Conservation (phyloP, 2,888 invertebrate species). For the Hyposoter dolosus region DNA sequence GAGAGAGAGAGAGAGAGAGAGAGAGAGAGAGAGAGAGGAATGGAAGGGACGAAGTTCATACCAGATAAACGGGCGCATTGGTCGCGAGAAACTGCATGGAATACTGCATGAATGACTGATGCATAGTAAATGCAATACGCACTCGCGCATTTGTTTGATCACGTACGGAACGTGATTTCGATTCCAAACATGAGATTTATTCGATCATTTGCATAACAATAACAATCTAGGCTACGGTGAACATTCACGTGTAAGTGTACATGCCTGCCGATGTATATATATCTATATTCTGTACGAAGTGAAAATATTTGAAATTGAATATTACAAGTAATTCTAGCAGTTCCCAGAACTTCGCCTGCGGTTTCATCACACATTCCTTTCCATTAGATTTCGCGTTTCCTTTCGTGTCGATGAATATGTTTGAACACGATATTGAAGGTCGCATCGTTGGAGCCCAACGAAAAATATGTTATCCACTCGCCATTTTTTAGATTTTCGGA, state of each 20-base stretch:
- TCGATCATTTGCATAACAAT: constrained; percentile 46
- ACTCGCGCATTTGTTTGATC: constrained; percentile 38
- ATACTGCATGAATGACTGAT: constrained; percentile 52
- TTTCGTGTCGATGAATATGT: background rate
- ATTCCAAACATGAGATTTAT: constrained; percentile 41
- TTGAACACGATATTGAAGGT: background rate
- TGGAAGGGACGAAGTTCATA: constrained; percentile 11
- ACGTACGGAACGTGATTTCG: constrained; percentile 47
- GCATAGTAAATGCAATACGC: constrained; percentile 30
- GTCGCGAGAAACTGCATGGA: constrained; percentile 26
- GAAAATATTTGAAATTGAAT: background rate
- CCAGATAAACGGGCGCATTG: constrained; percentile 31
- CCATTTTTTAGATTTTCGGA: too few species aligned
- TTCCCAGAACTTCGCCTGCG: background rate
- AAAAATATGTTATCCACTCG: too few species aligned
- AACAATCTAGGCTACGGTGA: constrained; percentile 2
- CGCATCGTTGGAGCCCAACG: too few species aligned
- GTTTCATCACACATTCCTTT: background rate
- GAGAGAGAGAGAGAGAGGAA: background rate
- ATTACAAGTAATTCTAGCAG: background rate
- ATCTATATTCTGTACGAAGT: background rate
- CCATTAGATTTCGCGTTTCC: background rate
- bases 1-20: background rate
- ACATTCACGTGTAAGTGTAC: background rate
- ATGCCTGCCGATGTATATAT: background rate